A percentile compares a stretch with the other conserved stretches of the same genome.
Conservation (phyloP, 2,113 vertebrate genomes). For the Cyprinodon tularosa region DNA sequence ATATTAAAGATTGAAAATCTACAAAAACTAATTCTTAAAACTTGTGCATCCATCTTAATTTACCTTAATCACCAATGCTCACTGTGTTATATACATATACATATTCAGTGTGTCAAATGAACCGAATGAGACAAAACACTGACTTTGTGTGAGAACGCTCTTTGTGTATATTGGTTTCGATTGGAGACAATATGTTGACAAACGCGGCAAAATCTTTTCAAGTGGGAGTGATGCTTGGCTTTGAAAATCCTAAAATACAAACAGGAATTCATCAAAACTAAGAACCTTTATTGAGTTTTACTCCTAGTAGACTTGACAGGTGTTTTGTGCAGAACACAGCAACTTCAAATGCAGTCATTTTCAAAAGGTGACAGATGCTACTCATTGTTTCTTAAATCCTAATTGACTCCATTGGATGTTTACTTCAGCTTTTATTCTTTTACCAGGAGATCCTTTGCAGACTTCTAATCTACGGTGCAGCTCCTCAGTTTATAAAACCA, state of each 20-base stretch:
- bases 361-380: background rate
- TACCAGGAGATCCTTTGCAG: slow-evolving; percentile 10
- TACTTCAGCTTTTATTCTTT: slow-evolving; percentile 10
- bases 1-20: too few species aligned
- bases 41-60: background rate
- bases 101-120: background rate
- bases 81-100: background rate
- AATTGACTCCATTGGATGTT: slow-evolving; percentile 32
- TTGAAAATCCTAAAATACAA: background rate
- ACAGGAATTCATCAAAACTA: background rate
- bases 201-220: background rate
- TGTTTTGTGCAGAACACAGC: background rate
- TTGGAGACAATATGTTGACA: background rate
- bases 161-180: background rate
- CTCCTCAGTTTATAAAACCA: background rate
- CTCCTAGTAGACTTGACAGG: background rate
- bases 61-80: background rate
- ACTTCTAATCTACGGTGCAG: background rate
- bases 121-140: background rate
- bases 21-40: too few species aligned
- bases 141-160: background rate
- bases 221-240: background rate
- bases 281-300: background rate
- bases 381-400: slow-evolving; percentile 7
- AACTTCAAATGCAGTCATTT: background rate